phyloP scores from a whole-genome alignment of 2,888 invertebrate genomes.

The Drosophila phalerata region DNA sequence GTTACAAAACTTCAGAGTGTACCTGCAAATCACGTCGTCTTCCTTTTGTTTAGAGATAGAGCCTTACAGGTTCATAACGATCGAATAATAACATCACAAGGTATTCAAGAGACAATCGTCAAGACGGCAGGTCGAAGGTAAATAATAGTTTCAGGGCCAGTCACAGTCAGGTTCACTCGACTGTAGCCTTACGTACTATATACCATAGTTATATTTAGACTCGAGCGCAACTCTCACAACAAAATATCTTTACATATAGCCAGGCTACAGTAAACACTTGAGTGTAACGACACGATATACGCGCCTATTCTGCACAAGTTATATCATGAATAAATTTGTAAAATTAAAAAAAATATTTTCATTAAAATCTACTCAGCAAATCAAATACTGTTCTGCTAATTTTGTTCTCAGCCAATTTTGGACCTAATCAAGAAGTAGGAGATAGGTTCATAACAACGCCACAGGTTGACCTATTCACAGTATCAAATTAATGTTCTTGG shows the following conservation, averaged over 20 bases:
- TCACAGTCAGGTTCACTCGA: background rate
- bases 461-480: background rate
- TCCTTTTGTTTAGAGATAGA: too few relatives aligned
- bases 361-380: too few relatives aligned
- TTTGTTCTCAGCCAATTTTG: too few relatives aligned
- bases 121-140: background rate
- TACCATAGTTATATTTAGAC: slow-evolving; percentile 52
- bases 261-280: slow-evolving; percentile 18
- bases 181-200: background rate
- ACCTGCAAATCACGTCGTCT: too few relatives aligned
- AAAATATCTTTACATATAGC: slow-evolving; percentile 1
- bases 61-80: background rate
- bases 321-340: too few relatives aligned
- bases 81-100: background rate
- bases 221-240: slow-evolving; percentile 45
- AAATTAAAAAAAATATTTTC: background rate
- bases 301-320: too few relatives aligned
- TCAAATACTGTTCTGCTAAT: too few relatives aligned
- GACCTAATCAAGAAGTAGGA: too few relatives aligned
- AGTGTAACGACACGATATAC: background rate
- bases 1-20: background rate
- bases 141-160: background rate
- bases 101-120: background rate
- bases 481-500: background rate
- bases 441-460: too few relatives aligned